These are phyloP conservation scores for Caenorhabditis doughertyi DNA, from an alignment of 2,888 invertebrate species.

Conservation along the genomic window DNA sequence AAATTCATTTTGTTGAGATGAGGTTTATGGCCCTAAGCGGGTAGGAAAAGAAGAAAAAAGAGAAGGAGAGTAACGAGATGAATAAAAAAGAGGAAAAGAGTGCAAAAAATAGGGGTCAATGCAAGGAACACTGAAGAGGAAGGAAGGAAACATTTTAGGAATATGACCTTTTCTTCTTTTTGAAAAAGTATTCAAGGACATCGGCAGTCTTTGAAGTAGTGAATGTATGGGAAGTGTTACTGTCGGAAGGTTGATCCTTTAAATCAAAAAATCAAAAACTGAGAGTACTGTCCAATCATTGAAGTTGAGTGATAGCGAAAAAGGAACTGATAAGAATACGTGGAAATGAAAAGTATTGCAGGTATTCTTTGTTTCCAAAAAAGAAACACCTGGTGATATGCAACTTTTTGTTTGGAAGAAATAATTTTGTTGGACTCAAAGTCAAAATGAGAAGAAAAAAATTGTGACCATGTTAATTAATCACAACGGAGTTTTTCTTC, in stretches of 20 bases:
- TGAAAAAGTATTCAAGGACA: no score
- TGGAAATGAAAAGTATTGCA: not conserved
- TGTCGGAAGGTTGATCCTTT: no score
- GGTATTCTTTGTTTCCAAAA: not conserved
- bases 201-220: no score
- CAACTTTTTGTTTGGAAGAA: no score
- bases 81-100: slow-evolving; percentile 8
- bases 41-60: not conserved
- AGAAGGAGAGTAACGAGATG: slow-evolving; percentile 6
- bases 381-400: not conserved
- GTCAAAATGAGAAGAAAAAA: no score
- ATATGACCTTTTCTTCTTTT: not conserved
- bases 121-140: not conserved
- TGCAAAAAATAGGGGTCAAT: slow-evolving; percentile 5
- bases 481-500: no score
- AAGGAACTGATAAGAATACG: not conserved
- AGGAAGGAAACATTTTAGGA: slow-evolving; percentile 2
- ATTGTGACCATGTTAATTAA: no score
- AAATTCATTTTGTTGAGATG: slow-evolving; percentile 40
- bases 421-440: no score
- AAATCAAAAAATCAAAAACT: not conserved
- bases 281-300: not conserved
- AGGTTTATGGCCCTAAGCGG: slow-evolving; percentile 32
- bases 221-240: no score
- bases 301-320: not conserved